Percentiles rank a stretch among this genome's conserved stretches.
Evolutionary conservation across 1,140 invertebrate species (phyloP).

Genomic region (Doryteuthis pealeii): DNA sequence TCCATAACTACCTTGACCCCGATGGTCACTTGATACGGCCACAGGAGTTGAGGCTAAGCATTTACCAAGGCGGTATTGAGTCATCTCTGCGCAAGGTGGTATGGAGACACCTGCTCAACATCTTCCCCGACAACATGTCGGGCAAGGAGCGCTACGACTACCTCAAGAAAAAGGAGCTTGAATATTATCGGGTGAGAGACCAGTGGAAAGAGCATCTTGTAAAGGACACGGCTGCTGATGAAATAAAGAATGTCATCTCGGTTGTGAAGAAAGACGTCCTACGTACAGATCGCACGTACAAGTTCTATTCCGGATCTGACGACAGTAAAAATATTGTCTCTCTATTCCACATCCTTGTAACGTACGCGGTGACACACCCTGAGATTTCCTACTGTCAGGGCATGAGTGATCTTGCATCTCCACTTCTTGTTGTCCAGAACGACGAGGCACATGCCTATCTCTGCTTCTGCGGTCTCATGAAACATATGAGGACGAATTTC

Average conservation of each 20-base stretch:
- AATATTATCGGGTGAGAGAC: background rate
- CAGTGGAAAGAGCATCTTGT: constrained; percentile 66
- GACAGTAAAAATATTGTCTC: constrained; percentile 93
- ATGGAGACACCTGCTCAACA: constrained; percentile 90
- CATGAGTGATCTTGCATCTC: constrained; percentile 96
- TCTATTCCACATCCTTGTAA: constrained; percentile 93
- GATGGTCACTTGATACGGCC: constrained; percentile 84
- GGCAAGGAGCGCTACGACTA: constrained; percentile 86
- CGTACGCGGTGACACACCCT: constrained; percentile 89
- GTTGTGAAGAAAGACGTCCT: constrained; percentile 90
- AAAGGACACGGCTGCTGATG: constrained; percentile 64
- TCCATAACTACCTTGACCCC: constrained; percentile 85
- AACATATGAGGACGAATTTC: constrained; percentile 84
- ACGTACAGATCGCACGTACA: constrained; percentile 91
- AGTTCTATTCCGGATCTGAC: constrained; percentile 91
- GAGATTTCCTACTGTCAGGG: constrained; percentile 95
- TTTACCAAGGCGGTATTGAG: constrained; percentile 63
- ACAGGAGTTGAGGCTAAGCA: constrained; percentile 79
- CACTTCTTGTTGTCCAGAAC: constrained; percentile 89
- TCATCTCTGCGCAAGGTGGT: constrained; percentile 70
- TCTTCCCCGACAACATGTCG: constrained; percentile 79
- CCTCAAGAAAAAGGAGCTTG: background rate
- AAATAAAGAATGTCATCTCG: constrained; percentile 84
- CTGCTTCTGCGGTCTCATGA: constrained; percentile 94
- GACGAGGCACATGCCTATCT: constrained; percentile 97